These are phyloP conservation scores for Andrena haemorrhoa DNA, from an alignment of 2,888 invertebrate species.

Conservation along the genomic window DNA sequence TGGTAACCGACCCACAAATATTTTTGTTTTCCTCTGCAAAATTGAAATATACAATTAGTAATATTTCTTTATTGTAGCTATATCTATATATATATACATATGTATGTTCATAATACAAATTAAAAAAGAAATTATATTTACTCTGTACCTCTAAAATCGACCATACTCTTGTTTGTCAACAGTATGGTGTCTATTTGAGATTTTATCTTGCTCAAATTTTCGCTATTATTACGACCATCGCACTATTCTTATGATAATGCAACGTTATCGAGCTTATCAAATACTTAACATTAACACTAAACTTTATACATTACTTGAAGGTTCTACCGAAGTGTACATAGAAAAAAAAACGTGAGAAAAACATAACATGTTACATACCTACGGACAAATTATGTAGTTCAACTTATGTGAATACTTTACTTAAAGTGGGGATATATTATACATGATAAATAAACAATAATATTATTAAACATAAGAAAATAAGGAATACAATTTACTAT, in stretches of 20 bases:
- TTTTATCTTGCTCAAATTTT: constrained; percentile 77
- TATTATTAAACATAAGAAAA: constrained; percentile 37
- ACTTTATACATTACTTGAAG: constrained; percentile 20
- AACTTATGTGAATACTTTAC: constrained; percentile 32
- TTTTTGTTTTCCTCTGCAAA: constrained; percentile 90
- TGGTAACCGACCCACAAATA: constrained; percentile 97
- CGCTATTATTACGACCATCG: constrained; percentile 55
- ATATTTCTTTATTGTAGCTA: constrained; percentile 29
- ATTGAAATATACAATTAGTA: constrained; percentile 44
- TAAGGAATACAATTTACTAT: constrained; percentile 45
- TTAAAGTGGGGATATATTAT: constrained; percentile 30
- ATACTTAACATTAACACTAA: constrained; percentile 15
- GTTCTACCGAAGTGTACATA: constrained; percentile 21
- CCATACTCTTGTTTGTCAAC: constrained; percentile 71
- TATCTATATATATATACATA: too few species aligned
- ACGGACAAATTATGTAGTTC: constrained; percentile 37
- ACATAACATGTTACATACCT: constrained; percentile 46
- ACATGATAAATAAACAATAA: constrained; percentile 40
- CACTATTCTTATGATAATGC: constrained; percentile 55
- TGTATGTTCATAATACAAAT: constrained; percentile 38
- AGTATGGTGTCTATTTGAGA: constrained; percentile 83
- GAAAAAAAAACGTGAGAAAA: constrained; percentile 38
- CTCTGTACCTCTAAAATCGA: constrained; percentile 80
- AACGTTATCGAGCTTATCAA: constrained; percentile 66
- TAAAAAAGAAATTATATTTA: constrained; percentile 41